Percentiles rank a stretch among this genome's conserved stretches.
Evolutionary conservation across 2,113 vertebrate species (phyloP).

Genomic region (Percopsis transmontana): DNA sequence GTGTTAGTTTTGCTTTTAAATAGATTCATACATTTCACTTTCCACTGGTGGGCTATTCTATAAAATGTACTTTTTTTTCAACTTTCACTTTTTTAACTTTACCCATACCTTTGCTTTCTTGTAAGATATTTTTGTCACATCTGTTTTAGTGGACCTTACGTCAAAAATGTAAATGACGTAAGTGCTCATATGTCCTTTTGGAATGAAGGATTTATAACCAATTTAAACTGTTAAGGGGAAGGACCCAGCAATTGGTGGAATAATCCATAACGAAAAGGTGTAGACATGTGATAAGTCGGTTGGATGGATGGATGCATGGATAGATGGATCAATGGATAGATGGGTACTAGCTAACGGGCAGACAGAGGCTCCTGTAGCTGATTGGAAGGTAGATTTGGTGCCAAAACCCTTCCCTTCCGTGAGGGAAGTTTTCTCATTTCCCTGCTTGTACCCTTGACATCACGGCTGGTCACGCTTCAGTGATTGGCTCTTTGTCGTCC

Average conservation of each 20-base stretch:
- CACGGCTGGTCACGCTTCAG: slow-evolving; percentile 67
- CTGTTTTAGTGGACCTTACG: too few species aligned
- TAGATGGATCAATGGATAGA: slow-evolving; percentile 13
- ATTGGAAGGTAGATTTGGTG: slow-evolving; percentile 22
- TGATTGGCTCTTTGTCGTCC: slow-evolving; percentile 72
- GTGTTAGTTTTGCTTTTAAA: too few species aligned
- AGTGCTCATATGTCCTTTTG: too few species aligned
- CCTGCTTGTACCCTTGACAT: slow-evolving; percentile 65
- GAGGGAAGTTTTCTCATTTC: slow-evolving; percentile 71
- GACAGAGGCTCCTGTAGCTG: not conserved
- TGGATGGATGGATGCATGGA: slow-evolving; percentile 3
- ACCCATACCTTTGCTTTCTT: not conserved
- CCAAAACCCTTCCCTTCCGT: slow-evolving; percentile 54
- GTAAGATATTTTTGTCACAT: not conserved
- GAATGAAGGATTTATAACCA: too few species aligned
- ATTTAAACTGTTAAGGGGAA: too few species aligned
- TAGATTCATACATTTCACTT: too few species aligned
- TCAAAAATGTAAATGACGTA: too few species aligned
- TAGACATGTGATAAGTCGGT: not conserved
- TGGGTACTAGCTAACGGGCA: not conserved
- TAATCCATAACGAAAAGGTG: too few species aligned
- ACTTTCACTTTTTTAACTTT: too few species aligned
- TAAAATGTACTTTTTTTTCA: too few species aligned
- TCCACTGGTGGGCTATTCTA: too few species aligned
- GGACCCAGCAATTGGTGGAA: not conserved